Conservation (phyloP, 2,113 vertebrate genomes). For the Lamprologus lemairii region DNA sequence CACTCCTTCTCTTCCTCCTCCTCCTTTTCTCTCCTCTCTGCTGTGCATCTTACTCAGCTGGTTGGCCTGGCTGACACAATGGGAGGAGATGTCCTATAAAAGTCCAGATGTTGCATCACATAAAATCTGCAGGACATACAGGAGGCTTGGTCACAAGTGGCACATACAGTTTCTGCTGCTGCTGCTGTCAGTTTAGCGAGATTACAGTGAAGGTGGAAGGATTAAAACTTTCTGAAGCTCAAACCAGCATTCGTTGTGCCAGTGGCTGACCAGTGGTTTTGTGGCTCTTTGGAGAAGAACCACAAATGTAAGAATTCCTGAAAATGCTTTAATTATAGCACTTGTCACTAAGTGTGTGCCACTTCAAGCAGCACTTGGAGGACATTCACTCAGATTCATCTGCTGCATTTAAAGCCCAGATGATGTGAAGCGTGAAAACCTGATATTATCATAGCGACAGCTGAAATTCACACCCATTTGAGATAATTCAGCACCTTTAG, state of each 20-base stretch:
- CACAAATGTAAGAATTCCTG: constrained; percentile 14
- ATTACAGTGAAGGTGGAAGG: background rate
- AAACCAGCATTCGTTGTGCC: background rate
- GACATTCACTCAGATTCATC: background rate
- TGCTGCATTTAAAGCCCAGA: background rate
- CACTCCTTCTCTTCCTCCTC: background rate
- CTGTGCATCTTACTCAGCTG: constrained; percentile 45
- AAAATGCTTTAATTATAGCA: background rate
- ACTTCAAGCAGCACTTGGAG: background rate
- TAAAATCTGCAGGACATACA: constrained; percentile 3
- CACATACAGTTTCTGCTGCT: background rate
- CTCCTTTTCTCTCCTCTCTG: constrained; percentile 10
- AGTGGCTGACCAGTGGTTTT: constrained; percentile 25
- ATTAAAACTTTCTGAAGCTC: background rate
- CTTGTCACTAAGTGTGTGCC: background rate
- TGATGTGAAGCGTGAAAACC: background rate
- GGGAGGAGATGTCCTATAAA: constrained; percentile 5
- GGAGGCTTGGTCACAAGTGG: background rate
- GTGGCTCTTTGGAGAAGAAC: constrained; percentile 26
- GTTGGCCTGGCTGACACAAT: constrained; percentile 15
- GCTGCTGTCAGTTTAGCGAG: background rate
- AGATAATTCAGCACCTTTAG: background rate
- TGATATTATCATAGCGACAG: background rate
- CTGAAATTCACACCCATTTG: background rate
- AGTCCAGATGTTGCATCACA: constrained; percentile 51